These are phyloP conservation scores for Cassiopea andromeda DNA, from an alignment of 30 jellyfish, hydroid and myxozoan species.

Conservation along the genomic window DNA sequence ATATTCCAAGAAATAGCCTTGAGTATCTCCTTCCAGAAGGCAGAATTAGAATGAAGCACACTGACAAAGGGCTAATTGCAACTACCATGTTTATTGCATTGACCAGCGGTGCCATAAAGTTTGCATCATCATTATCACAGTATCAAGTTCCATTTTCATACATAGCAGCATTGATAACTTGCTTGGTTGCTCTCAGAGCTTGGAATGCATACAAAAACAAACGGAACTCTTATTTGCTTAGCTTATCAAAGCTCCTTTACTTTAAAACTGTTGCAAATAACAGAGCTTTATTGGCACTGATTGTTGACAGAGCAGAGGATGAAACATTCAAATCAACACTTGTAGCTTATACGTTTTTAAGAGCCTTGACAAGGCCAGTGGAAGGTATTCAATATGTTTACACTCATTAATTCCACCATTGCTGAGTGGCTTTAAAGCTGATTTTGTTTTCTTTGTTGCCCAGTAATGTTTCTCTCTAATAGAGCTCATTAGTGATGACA, in stretches of 20 bases:
- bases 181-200: constrained; percentile 75
- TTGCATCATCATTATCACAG: constrained; percentile 56
- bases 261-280: constrained; percentile 89
- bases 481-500: no score
- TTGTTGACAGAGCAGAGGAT: constrained; percentile 92
- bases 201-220: constrained; percentile 93
- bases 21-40: constrained; percentile 93
- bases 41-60: constrained; percentile 72
- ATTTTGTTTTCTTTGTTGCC: no score
- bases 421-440: no score
- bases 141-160: constrained; percentile 59
- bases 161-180: constrained; percentile 73
- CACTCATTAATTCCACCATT: no score
- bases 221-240: constrained; percentile 77
- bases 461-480: no score
- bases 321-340: constrained; percentile 87
- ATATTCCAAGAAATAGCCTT: constrained; percentile 79
- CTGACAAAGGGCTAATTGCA: constrained; percentile 76
- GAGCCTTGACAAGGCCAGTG: constrained; percentile 5
- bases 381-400: not conserved
- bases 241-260: constrained; percentile 70
- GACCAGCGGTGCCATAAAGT: constrained; percentile 62
- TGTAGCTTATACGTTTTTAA: constrained; percentile 69
- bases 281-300: constrained; percentile 82
- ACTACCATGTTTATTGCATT: constrained; percentile 66